Percentiles rank a stretch among this genome's conserved stretches.
phyloP scores from a whole-genome alignment of 1,140 invertebrate genomes.

The Drosophila fuyamai region DNA sequence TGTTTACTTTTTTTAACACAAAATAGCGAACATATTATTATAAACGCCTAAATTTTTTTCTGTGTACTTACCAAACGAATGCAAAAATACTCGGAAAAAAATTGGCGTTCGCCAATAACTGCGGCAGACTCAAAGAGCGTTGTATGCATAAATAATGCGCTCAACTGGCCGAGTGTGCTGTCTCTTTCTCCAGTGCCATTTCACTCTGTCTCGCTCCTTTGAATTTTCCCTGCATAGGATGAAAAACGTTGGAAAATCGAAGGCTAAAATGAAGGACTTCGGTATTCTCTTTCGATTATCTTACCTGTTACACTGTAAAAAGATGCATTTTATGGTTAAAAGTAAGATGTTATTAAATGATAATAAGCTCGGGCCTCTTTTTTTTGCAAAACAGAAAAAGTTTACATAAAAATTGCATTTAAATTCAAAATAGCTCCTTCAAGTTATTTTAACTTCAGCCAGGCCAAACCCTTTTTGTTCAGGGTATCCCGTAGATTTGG shows the following conservation, averaged over 20 bases:
- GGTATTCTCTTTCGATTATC: neutral
- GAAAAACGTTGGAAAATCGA: neutral
- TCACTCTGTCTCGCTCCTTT: neutral
- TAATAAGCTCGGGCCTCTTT: neutral
- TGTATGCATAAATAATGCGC: conserved; percentile 81
- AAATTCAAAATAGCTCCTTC: neutral
- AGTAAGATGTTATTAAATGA: neutral
- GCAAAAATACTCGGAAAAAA: conserved; percentile 31
- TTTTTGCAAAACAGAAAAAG: too few relatives aligned
- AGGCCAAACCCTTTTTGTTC: neutral
- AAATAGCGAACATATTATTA: neutral
- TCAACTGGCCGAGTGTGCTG: conserved; percentile 13
- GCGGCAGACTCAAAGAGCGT: conserved; percentile 80
- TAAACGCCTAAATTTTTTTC: neutral
- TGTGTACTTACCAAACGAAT: conserved; percentile 12
- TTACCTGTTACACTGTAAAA: too few relatives aligned
- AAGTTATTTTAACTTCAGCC: neutral
- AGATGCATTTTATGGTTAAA: too few relatives aligned
- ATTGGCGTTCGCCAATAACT: conserved; percentile 65
- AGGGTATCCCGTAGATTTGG: conserved; percentile 29
- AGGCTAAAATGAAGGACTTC: neutral
- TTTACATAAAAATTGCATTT: neutral
- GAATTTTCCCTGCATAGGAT: neutral
- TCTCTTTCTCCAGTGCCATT: conserved; percentile 6
- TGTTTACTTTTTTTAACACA: neutral